Evolutionary conservation across 2,797 vertebrate species (phyloP).

Genomic region (Stomatorhinus walkeri): DNA sequence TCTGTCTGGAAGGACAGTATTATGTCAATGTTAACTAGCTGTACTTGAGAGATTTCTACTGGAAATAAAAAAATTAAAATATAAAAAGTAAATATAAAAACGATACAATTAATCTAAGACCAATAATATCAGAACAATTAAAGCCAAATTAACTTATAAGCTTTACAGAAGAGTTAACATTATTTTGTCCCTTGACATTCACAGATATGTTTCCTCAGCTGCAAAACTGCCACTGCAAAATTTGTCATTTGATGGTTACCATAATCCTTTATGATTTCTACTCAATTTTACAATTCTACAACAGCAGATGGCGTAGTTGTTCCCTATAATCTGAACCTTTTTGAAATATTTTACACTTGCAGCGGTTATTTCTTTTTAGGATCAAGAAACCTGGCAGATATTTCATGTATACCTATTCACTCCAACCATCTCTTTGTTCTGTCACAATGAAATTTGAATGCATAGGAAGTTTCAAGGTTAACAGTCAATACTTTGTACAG

Average conservation of each 20-base stretch:
- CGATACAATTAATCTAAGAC: neutral
- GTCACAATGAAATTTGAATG: neutral
- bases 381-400: neutral
- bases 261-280: neutral
- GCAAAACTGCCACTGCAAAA: neutral
- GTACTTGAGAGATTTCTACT: neutral
- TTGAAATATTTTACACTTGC: neutral
- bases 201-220: neutral
- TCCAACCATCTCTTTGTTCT: neutral
- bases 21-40: neutral
- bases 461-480: neutral
- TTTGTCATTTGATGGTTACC: neutral
- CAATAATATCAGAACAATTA: neutral
- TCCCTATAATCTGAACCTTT: neutral
- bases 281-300: neutral
- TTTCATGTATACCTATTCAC: neutral
- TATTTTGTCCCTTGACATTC: neutral
- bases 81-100: neutral
- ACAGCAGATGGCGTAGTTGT: neutral
- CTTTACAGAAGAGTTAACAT: neutral
- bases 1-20: neutral
- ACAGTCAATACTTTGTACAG: neutral
- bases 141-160: neutral
- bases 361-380: neutral
- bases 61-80: neutral